Conservation (phyloP, 2,888 invertebrate genomes). For the Nephrotoma flavescens region DNA sequence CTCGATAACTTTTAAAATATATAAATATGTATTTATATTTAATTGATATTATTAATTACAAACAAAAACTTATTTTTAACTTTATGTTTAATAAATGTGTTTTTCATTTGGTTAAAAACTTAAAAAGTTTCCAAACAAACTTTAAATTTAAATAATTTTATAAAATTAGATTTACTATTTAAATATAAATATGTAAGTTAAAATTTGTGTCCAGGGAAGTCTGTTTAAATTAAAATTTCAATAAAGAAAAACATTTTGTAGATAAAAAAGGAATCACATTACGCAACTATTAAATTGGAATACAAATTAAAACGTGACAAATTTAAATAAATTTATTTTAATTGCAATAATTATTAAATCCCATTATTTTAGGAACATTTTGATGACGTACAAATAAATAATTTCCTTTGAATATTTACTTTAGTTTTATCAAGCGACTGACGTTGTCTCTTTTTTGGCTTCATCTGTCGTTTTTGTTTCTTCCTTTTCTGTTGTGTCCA, state of each 20-base stretch:
- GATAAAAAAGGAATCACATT: background rate
- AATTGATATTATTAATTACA: background rate
- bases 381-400: background rate
- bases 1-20: background rate
- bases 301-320: background rate
- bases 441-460: constrained; percentile 47
- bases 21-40: background rate
- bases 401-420: background rate
- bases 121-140: too few relatives aligned
- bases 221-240: too few relatives aligned
- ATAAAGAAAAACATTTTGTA: background rate
- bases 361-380: background rate
- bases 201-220: background rate
- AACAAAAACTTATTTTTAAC: background rate
- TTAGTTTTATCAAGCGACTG: constrained; percentile 43
- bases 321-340: background rate
- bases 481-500: constrained; percentile 44
- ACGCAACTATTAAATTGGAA: background rate
- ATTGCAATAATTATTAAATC: background rate
- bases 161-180: background rate
- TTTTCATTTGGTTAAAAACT: too few relatives aligned
- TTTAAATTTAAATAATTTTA: background rate
- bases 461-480: constrained; percentile 36
- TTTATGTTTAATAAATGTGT: too few relatives aligned
- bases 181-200: background rate